Evolutionary conservation across 1,140 invertebrate genomes (phyloP).

Genomic region (Zaprionus taronus): DNA sequence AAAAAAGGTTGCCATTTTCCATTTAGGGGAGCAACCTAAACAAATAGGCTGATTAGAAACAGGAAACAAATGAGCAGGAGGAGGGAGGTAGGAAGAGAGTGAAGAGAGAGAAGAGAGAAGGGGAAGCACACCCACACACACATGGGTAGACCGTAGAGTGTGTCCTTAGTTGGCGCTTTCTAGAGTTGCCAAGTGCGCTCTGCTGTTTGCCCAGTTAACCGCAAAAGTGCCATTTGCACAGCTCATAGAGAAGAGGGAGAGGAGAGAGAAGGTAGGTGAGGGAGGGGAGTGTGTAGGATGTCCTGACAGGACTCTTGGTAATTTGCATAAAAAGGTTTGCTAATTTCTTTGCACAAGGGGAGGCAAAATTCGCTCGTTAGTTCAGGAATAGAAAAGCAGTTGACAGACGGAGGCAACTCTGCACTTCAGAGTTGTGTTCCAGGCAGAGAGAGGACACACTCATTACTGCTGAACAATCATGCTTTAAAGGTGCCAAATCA

Average conservation of each 20-base stretch:
- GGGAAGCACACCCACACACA: conserved; percentile 23
- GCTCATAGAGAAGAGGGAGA: not conserved
- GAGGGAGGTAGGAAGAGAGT: conserved; percentile 22
- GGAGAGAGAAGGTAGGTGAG: not conserved
- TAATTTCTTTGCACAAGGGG: conserved; percentile 56
- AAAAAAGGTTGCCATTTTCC: conserved; percentile 41
- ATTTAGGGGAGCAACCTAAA: conserved; percentile 55
- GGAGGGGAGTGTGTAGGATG: not conserved
- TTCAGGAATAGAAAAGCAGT: conserved; percentile 61
- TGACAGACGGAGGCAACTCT: conserved; percentile 34
- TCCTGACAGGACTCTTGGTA: conserved; percentile 40
- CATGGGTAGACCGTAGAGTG: conserved; percentile 5
- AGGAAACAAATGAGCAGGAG: not conserved
- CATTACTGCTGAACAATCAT: conserved; percentile 54
- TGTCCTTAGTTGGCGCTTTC: conserved; percentile 14
- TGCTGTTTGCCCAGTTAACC: conserved; percentile 64
- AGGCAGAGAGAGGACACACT: conserved; percentile 17
- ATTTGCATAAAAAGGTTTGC: conserved; percentile 81
- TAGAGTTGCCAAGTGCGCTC: conserved; percentile 27
- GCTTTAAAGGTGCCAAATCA: conserved; percentile 46
- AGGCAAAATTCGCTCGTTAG: conserved; percentile 53
- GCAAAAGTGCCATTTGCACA: conserved; percentile 62
- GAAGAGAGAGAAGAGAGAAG: not conserved
- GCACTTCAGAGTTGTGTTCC: conserved; percentile 5
- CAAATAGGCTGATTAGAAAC: conserved; percentile 78